Evolutionary conservation across 1,140 invertebrate genomes (phyloP).

Genomic region (Melitaea cinxia): DNA sequence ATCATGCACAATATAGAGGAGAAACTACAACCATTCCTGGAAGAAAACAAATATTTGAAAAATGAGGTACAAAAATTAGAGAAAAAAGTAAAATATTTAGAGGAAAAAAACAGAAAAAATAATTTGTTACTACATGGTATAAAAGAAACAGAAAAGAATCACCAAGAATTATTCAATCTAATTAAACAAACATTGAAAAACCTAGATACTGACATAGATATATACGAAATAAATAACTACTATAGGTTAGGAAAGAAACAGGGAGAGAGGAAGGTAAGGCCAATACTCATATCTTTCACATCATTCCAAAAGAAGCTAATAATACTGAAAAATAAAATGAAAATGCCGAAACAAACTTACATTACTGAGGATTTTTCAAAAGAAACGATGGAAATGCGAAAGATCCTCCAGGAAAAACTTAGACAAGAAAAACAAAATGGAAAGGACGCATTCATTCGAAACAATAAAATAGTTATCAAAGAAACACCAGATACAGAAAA

Average conservation of each 20-base stretch:
- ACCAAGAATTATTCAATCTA: conserved; percentile 16
- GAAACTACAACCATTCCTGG: too few species aligned
- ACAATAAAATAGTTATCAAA: too few species aligned
- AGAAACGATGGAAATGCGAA: conserved; percentile 40
- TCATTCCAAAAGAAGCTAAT: conserved; percentile 33
- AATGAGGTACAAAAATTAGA: too few species aligned
- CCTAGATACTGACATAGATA: neutral
- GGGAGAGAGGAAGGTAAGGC: neutral
- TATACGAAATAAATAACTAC: conserved; percentile 2
- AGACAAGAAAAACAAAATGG: conserved; percentile 35
- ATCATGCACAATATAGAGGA: too few species aligned
- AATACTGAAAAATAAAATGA: conserved; percentile 36
- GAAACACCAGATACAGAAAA: too few species aligned
- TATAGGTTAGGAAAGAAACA: conserved; percentile 8
- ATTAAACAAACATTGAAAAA: neutral
- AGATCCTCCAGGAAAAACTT: conserved; percentile 34
- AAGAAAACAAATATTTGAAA: too few species aligned
- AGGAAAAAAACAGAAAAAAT: conserved; percentile 24
- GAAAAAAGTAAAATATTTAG: conserved; percentile 21
- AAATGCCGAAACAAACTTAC: conserved; percentile 32
- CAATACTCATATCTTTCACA: conserved; percentile 33
- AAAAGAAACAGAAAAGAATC: conserved; percentile 23
- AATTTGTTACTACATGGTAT: conserved; percentile 31
- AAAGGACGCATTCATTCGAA: conserved; percentile 29
- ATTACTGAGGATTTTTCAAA: conserved; percentile 43